Conservation (phyloP, 2,888 invertebrate species). For the Limnephilus auricula region DNA sequence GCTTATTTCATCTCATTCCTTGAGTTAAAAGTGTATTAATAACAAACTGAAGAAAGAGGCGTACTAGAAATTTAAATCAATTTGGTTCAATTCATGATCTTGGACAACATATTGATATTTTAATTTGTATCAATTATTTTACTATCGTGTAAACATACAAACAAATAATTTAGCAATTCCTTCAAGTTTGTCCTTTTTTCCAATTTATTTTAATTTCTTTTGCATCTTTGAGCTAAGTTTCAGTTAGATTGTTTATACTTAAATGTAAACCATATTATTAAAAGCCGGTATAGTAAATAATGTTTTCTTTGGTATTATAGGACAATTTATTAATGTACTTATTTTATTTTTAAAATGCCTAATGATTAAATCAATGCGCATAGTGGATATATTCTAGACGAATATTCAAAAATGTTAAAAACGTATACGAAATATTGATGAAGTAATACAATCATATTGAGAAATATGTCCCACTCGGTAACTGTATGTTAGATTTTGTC, state of each 20-base stretch:
- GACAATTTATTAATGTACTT: too few relatives aligned
- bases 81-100: background rate
- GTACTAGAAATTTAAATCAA: background rate
- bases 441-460: background rate
- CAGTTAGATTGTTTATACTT: background rate
- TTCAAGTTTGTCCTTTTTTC: background rate
- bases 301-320: too few relatives aligned
- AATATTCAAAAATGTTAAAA: too few relatives aligned
- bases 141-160: too few relatives aligned
- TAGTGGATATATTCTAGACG: too few relatives aligned
- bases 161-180: too few relatives aligned
- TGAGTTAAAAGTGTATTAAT: background rate
- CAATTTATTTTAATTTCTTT: background rate
- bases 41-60: constrained; percentile 8
- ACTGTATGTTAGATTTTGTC: too few relatives aligned
- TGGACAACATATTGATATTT: too few relatives aligned
- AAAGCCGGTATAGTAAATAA: background rate
- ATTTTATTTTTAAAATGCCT: too few relatives aligned
- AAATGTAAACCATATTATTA: background rate
- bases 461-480: background rate
- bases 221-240: background rate
- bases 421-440: too few relatives aligned
- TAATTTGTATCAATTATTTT: too few relatives aligned
- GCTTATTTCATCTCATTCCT: constrained; percentile 16
- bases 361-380: too few relatives aligned